Evolutionary conservation across 2,888 invertebrate species (phyloP).

Genomic region (Theristus sp.): DNA sequence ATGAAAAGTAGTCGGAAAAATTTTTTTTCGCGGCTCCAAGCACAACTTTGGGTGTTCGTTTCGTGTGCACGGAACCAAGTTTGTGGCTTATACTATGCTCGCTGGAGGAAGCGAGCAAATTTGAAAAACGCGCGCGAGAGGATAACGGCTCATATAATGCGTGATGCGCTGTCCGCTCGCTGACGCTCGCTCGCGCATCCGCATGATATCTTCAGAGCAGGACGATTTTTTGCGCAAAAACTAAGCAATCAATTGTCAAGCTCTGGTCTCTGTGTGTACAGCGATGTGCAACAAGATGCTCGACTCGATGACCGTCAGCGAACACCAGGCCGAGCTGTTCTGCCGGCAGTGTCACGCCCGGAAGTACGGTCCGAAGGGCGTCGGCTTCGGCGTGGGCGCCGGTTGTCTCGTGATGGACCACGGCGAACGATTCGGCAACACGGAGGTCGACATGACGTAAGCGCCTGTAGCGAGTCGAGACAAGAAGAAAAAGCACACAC

Average conservation of each 20-base stretch:
- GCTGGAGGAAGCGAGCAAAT: too few species aligned
- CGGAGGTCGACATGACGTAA: slow-evolving; percentile 27
- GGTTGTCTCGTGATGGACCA: slow-evolving; percentile 89
- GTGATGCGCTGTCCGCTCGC: too few species aligned
- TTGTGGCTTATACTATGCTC: too few species aligned
- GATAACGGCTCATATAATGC: too few species aligned
- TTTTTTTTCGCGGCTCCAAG: too few species aligned
- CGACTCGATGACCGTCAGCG: slow-evolving; percentile 85
- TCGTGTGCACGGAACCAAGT: too few species aligned
- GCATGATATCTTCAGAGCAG: neutral
- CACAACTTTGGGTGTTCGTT: too few species aligned
- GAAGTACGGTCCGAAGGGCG: slow-evolving; percentile 91
- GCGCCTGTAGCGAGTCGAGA: too few species aligned
- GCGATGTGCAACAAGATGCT: slow-evolving; percentile 75
- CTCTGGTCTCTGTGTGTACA: slow-evolving; percentile 7
- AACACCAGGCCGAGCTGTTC: slow-evolving; percentile 77
- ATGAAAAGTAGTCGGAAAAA: too few species aligned
- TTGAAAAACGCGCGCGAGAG: too few species aligned
- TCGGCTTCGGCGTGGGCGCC: slow-evolving; percentile 94
- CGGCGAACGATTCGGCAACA: slow-evolving; percentile 60
- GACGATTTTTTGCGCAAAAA: neutral
- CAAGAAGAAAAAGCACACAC: too few species aligned
- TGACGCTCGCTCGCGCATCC: too few species aligned
- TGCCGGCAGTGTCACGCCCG: slow-evolving; percentile 90
- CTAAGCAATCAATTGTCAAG: neutral